phyloP scores from a whole-genome alignment of 1,140 invertebrate species.

The Drosophila tristis region DNA sequence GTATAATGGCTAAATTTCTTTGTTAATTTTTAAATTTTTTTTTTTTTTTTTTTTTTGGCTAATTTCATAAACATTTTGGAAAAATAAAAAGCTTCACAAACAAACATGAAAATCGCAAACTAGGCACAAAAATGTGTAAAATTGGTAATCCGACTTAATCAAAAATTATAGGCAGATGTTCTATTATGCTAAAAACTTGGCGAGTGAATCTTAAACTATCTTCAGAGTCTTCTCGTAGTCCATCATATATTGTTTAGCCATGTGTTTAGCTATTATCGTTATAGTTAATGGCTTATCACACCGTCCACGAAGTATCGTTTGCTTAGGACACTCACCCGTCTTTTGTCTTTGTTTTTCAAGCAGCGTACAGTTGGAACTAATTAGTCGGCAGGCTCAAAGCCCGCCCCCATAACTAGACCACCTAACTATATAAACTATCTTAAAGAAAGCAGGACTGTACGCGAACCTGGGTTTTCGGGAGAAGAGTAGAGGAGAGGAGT shows the following conservation, averaged over 20 bases:
- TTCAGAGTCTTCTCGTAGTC: constrained; percentile 25
- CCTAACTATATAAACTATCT: constrained; percentile 49
- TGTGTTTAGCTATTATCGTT: constrained; percentile 12
- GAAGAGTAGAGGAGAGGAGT: constrained; percentile 15
- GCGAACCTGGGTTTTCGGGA: constrained; percentile 9
- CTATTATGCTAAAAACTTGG: constrained; percentile 46
- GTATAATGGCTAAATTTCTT: constrained; percentile 77
- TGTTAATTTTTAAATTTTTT: constrained; percentile 66
- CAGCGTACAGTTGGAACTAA: constrained; percentile 42
- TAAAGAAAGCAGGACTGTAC: background rate
- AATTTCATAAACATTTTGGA: constrained; percentile 53
- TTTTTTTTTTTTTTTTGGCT: constrained; percentile 52
- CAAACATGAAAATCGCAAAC: constrained; percentile 44
- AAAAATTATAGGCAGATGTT: constrained; percentile 59
- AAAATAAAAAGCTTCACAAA: constrained; percentile 53
- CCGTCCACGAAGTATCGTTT: constrained; percentile 26
- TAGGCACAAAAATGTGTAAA: constrained; percentile 55
- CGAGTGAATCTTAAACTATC: constrained; percentile 24
- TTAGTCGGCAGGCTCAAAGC: constrained; percentile 13
- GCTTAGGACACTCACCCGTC: constrained; percentile 71
- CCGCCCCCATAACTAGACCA: constrained; percentile 35
- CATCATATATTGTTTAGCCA: background rate
- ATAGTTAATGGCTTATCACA: constrained; percentile 40
- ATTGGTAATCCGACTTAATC: constrained; percentile 45
- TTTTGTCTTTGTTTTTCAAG: constrained; percentile 36